Evolutionary conservation across 2,797 vertebrate species (phyloP), one percentile per base, ranked within the genome.

Genomic region (Nyctalus aviator): DNA sequence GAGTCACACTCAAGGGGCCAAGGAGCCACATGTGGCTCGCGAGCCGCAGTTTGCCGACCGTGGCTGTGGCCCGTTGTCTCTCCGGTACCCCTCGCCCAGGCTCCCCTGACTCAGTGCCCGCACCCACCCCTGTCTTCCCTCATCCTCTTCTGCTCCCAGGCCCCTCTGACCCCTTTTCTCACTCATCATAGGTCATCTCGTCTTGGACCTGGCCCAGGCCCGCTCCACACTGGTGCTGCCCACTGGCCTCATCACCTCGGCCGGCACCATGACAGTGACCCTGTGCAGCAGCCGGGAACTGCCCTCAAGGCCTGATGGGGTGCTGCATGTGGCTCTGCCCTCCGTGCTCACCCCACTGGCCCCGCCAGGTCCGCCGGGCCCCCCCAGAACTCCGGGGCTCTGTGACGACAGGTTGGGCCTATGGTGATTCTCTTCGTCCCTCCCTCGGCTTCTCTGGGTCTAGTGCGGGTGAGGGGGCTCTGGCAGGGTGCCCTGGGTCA

Each of bases 191-290:
- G 99, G 99, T 93, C 99, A 99, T 97, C 98, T 99, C 1, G 98
- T 99, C 92, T 98, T 99, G 97, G 99, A 99, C 1, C 99, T 99
- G 97, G 99, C 99, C 35, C 96, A 98, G 84, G 99, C 99, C 94
- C 98, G 98, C 87, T 99, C 98, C 94, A 99, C 99, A 14, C 99
- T 99, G 95, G 97, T 99, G 35, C 97, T 99, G 44, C 98, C 98
- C 94, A 99, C 98, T 0, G 99, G 99, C 79, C 68, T 98, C 0
- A 99, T 99, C 68, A 98, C 98, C 21, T 98, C 99, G 0, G 98
- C 98, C 1, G 99, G 99, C 95, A 98, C 99, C 46, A 98, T 99
- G 95, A 99, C 99, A 0, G 95, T 99, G 95, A 98, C 98, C 94
- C 98, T 99, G 82, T 98, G 96, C 96, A 99, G 99, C 32, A 99